A percentile compares a stretch with the other conserved stretches of the same genome.
Evolutionary conservation across 2,113 vertebrate species (phyloP).

Genomic region (Trematocara unimaculatum): DNA sequence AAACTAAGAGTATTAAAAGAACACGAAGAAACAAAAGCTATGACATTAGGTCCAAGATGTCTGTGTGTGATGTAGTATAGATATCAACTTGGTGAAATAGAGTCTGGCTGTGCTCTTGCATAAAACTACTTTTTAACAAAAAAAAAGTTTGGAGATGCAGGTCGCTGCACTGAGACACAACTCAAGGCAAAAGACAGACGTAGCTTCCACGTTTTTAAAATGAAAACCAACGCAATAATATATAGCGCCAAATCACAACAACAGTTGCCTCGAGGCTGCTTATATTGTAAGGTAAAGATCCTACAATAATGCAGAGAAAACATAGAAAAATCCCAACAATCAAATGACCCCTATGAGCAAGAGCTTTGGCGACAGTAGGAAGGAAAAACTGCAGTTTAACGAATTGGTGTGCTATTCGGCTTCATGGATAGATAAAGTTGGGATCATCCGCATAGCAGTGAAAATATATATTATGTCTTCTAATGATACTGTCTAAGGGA

Average conservation of each 20-base stretch:
- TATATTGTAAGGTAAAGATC: background rate
- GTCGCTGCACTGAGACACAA: background rate
- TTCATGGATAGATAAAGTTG: background rate
- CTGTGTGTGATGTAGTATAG: background rate
- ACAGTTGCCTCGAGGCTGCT: background rate
- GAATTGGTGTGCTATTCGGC: background rate
- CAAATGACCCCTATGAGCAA: background rate
- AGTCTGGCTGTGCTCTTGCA: background rate
- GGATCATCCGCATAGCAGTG: background rate
- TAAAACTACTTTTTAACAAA: background rate
- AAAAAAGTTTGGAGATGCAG: background rate
- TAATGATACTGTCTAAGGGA: background rate
- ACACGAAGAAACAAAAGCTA: background rate
- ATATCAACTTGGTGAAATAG: background rate
- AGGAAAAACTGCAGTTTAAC: background rate
- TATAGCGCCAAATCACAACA: background rate
- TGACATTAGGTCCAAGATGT: background rate
- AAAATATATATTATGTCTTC: background rate
- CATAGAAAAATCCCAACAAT: background rate
- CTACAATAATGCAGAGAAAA: background rate
- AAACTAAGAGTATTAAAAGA: background rate
- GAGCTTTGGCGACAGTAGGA: background rate
- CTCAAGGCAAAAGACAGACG: background rate
- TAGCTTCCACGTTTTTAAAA: background rate
- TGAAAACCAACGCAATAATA: accelerated